phyloP scores from a whole-genome alignment of 2,797 vertebrate genomes.

The Microctenopoma lineatum region DNA sequence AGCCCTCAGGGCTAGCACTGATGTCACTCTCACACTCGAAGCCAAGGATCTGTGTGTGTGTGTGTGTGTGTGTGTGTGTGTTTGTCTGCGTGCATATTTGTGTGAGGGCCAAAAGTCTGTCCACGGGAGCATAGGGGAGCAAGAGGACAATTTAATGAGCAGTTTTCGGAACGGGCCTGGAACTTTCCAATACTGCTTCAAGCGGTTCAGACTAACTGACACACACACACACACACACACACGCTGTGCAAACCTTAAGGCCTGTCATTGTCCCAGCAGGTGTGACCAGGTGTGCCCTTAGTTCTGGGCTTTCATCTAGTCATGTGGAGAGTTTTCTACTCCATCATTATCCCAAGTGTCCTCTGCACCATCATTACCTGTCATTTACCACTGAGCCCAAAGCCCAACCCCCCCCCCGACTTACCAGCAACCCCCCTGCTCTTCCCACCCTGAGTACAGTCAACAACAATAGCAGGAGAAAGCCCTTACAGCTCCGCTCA shows the following conservation, averaged over 20 bases:
- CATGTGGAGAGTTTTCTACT: conserved; percentile 76
- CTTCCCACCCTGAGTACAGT: conserved; percentile 47
- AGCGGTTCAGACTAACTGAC: conserved; percentile 52
- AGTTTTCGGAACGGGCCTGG: conserved; percentile 75
- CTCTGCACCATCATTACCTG: conserved; percentile 80
- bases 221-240: conserved; percentile 47
- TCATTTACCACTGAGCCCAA: conserved; percentile 75
- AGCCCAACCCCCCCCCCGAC: conserved; percentile 35
- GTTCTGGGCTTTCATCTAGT: conserved; percentile 77
- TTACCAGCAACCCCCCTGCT: conserved; percentile 35
- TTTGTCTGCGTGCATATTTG: conserved; percentile 59
- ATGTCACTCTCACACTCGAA: conserved; percentile 80
- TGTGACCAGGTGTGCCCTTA: conserved; percentile 83
- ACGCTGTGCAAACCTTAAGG: conserved; percentile 65
- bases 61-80: conserved; percentile 33
- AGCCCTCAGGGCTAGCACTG: conserved; percentile 74
- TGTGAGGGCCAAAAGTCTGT: conserved; percentile 75
- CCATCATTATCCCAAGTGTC: conserved; percentile 80
- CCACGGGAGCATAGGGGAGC: conserved; percentile 77
- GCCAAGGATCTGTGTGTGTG: conserved; percentile 66
- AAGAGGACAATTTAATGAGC: conserved; percentile 81
- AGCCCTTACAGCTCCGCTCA: conserved; percentile 63
- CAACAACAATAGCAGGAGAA: conserved; percentile 72
- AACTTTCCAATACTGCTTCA: conserved; percentile 76
- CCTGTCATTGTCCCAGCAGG: conserved; percentile 83